A percentile compares a stretch with the other conserved stretches of the same genome.
Evolutionary conservation across 2,888 invertebrate species (phyloP).

Genomic region (Drosophila anomalata): DNA sequence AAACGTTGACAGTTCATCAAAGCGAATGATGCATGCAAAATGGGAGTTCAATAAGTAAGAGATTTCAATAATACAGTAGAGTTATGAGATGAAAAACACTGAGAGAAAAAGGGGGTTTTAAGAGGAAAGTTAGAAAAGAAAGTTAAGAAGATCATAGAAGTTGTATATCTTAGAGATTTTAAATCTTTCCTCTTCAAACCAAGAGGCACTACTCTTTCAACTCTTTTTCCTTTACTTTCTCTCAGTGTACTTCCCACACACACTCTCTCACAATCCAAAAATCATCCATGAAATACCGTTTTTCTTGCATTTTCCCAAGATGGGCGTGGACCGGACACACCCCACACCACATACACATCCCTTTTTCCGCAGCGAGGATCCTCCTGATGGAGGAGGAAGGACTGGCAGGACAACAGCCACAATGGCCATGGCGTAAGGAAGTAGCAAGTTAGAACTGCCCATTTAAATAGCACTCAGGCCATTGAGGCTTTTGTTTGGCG

Average conservation of each 20-base stretch:
- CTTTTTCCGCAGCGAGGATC: neutral
- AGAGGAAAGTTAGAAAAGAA: no score
- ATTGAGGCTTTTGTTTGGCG: constrained; percentile 31
- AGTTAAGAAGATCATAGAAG: no score
- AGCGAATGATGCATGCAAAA: constrained; percentile 82
- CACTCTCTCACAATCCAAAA: constrained; percentile 8
- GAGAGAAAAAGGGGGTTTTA: neutral
- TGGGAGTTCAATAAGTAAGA: constrained; percentile 34
- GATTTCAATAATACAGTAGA: neutral
- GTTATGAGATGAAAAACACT: neutral
- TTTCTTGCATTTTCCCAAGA: constrained; percentile 7
- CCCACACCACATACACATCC: neutral
- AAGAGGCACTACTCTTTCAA: no score
- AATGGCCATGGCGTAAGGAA: constrained; percentile 78
- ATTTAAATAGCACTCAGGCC: constrained; percentile 70
- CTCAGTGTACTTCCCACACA: constrained; percentile 5
- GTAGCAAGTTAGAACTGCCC: constrained; percentile 77
- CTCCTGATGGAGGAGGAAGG: neutral
- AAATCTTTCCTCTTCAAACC: no score
- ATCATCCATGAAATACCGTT: constrained; percentile 70
- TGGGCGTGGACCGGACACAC: constrained; percentile 34
- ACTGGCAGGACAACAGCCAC: constrained; percentile 50
- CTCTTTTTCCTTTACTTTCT: neutral
- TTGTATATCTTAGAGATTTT: no score
- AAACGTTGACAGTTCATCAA: constrained; percentile 82